Conservation (phyloP, 53 echinoderm and acorn worm species). For the Hippasteria phrygiana region DNA sequence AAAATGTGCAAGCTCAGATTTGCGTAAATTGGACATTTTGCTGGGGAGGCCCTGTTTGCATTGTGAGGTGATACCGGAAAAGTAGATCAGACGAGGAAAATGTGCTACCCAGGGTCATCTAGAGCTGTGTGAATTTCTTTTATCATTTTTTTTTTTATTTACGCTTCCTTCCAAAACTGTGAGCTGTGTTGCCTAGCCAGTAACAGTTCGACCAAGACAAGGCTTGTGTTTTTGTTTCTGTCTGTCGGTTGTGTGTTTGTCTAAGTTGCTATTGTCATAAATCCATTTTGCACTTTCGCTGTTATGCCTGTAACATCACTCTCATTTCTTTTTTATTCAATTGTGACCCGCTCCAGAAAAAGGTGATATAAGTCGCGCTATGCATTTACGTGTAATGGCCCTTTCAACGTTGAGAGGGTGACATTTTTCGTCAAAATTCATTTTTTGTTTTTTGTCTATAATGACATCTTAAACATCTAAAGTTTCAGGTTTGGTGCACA, state of each 20-base stretch:
- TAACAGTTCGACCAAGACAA: not conserved
- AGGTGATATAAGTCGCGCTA: too few species aligned
- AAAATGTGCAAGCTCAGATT: not conserved
- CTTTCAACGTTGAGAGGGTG: too few species aligned
- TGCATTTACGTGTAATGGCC: too few species aligned
- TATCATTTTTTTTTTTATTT: not conserved
- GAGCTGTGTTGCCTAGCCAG: not conserved
- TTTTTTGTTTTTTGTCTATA: too few species aligned
- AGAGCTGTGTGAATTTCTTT: constrained; percentile 33
- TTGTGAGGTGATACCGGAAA: constrained; percentile 31
- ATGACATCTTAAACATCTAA: too few species aligned
- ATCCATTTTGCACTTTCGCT: too few species aligned
- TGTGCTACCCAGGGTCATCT: constrained; percentile 13
- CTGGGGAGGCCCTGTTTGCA: constrained; percentile 2
- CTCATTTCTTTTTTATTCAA: too few species aligned
- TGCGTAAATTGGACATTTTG: not conserved
- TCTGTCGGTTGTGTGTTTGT: not conserved
- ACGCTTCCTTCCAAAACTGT: not conserved
- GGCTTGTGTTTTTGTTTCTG: not conserved
- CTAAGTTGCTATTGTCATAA: too few species aligned
- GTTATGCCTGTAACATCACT: too few species aligned
- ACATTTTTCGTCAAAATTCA: too few species aligned
- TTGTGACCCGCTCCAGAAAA: too few species aligned
- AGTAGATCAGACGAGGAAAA: constrained; percentile 19
- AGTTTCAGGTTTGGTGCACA: too few species aligned